Evolutionary conservation across 2,113 vertebrate species (phyloP).

Genomic region (Cynoglossus semilaevis): DNA sequence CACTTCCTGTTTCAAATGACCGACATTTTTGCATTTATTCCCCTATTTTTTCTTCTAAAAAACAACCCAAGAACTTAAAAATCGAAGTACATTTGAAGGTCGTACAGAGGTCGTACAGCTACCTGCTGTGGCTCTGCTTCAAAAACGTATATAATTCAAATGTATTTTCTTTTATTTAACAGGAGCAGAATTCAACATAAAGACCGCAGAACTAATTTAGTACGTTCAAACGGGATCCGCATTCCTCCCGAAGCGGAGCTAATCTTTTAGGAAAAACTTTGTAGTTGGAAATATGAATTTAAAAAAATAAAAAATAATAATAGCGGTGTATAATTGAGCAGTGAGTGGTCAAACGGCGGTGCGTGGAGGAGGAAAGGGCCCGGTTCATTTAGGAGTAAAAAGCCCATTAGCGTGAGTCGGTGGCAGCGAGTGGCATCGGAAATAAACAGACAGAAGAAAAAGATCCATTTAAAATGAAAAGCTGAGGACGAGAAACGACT

Average conservation of each 20-base stretch:
- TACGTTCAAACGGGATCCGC: too few relatives aligned
- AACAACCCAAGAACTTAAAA: too few relatives aligned
- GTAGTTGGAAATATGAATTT: slow-evolving; percentile 39
- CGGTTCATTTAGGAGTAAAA: slow-evolving; percentile 70
- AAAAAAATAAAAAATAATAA: slow-evolving; percentile 30
- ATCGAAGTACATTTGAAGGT: too few relatives aligned
- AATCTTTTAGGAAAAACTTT: slow-evolving; percentile 17
- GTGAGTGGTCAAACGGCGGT: slow-evolving; percentile 67
- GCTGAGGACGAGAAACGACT: slow-evolving; percentile 1
- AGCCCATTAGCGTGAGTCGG: slow-evolving; percentile 72
- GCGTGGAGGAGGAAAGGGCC: slow-evolving; percentile 52
- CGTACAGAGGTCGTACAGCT: background rate
- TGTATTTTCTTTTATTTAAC: too few relatives aligned
- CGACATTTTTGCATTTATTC: too few relatives aligned
- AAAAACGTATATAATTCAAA: background rate
- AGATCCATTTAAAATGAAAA: slow-evolving; percentile 61
- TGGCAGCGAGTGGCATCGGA: too few relatives aligned
- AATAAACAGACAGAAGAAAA: too few relatives aligned
- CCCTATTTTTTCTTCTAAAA: too few relatives aligned
- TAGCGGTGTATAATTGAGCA: slow-evolving; percentile 36
- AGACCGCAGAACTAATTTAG: too few relatives aligned
- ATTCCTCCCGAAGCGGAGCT: too few relatives aligned
- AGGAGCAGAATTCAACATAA: too few relatives aligned
- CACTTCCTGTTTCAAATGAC: too few relatives aligned
- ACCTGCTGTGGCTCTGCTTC: background rate